Base-by-base conservation (phyloP, 1,140 invertebrate species). In the Panulirus ornatus region DNA sequence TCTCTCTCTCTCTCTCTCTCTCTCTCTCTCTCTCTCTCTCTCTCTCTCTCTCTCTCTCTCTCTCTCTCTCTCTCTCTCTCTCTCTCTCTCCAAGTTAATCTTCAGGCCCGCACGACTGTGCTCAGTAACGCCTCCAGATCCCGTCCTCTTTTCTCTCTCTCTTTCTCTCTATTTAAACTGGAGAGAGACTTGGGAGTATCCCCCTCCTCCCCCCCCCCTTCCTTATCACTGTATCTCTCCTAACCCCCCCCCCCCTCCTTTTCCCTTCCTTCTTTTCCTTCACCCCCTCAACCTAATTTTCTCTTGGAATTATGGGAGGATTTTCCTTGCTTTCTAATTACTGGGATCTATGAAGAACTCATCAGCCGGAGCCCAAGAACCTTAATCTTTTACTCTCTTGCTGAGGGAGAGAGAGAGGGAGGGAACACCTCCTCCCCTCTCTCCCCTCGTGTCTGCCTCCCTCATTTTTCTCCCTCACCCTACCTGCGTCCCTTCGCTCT, bases 1-100 rank as follows among this genome's bases (percentile, higher is more conserved):
- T 27, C 66, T 71, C 66, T 75, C 71, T 34, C 3, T 73, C 70
- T n/a, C 3, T 73, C 70, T 73, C n/a, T 34, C 30, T 73, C n/a
- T 34, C 70, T 73, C n/a, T 73, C 70, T 73, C 1, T 73, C 3
- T 73, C 70, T 34, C 30, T 34, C n/a, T 34, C 30, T 73, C n/a
- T n/a, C 70, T 73, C 0, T 76, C 73, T 11, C 34, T 42, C 9
- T 76, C 6, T 42, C 38, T 76, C 6, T 40, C 73, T 16, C 0
- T 76, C 38, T 27, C 34, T 73, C 30, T 73, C 3, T 30, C 30
- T n/a, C n/a, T 73, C n/a, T 73, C 14, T 73, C 14, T 34, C n/a
- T 34, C 14, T 73, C 30, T 73, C 22, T 34, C 3, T 73, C n/a
- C n/a, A n/a, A n/a, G n/a, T n/a, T 34, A 2, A 47, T 6, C 44